phyloP scores from a whole-genome alignment of 2,888 invertebrate genomes.

The Strigamia maritima region DNA sequence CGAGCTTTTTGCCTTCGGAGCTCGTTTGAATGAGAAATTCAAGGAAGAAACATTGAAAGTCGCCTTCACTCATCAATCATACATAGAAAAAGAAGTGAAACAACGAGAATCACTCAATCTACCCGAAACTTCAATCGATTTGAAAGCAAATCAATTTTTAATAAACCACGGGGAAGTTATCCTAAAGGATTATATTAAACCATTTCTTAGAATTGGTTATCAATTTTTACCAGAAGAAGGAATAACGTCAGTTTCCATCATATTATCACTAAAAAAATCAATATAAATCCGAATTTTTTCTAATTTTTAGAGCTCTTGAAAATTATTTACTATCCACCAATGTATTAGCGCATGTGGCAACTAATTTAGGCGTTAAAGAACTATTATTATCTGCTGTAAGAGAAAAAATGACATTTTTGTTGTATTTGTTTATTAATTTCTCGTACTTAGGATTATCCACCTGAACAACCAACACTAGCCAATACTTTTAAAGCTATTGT shows the following conservation, averaged over 20 bases:
- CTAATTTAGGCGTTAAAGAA: slow-evolving; percentile 76
- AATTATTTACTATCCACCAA: slow-evolving; percentile 65
- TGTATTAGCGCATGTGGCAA: slow-evolving; percentile 68
- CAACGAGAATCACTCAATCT: slow-evolving; percentile 69
- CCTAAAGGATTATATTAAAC: slow-evolving; percentile 63
- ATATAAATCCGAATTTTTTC: not conserved
- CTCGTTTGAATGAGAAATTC: slow-evolving; percentile 79
- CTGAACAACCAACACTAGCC: slow-evolving; percentile 63
- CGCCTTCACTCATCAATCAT: slow-evolving; percentile 78
- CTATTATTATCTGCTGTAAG: slow-evolving; percentile 73
- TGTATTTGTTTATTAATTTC: not conserved
- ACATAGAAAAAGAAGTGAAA: slow-evolving; percentile 66
- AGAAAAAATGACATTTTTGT: slow-evolving; percentile 43
- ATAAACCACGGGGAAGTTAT: slow-evolving; percentile 61
- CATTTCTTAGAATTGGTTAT: slow-evolving; percentile 66
- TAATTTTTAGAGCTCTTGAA: slow-evolving; percentile 58
- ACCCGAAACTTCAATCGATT: slow-evolving; percentile 54
- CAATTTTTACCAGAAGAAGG: slow-evolving; percentile 75
- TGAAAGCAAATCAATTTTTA: slow-evolving; percentile 67
- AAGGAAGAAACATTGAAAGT: slow-evolving; percentile 64
- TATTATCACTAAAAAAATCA: no score
- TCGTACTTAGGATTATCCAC: slow-evolving; percentile 66
- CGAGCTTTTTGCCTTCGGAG: slow-evolving; percentile 83
- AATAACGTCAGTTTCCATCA: slow-evolving; percentile 59
- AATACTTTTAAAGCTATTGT: slow-evolving; percentile 77